Conservation (phyloP, 2,888 invertebrate genomes). For the Anoplius nigerrimus region DNA sequence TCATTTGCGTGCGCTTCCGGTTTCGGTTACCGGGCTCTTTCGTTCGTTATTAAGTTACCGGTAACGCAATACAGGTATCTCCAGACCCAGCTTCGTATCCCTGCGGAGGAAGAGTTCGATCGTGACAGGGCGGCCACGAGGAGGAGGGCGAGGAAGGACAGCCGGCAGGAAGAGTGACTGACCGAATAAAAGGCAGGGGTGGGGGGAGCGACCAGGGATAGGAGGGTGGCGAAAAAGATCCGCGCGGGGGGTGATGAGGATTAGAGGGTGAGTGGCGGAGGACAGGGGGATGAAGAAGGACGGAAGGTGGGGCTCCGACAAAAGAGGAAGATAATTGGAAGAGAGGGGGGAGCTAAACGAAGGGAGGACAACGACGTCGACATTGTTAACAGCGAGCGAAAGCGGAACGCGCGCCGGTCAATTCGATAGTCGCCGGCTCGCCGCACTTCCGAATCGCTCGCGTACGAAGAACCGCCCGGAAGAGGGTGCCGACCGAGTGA, state of each 20-base stretch:
- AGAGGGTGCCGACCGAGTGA: neutral
- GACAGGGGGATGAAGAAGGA: neutral
- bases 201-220: too few relatives aligned
- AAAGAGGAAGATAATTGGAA: constrained; percentile 42
- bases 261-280: neutral
- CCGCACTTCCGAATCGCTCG: constrained; percentile 29
- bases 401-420: constrained; percentile 35
- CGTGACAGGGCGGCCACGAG: neutral
- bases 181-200: neutral
- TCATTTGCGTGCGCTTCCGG: constrained; percentile 57
- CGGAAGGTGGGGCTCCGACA: constrained; percentile 19
- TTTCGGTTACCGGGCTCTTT: constrained; percentile 55
- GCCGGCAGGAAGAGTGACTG: neutral
- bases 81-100: constrained; percentile 6
- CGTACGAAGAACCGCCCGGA: neutral
- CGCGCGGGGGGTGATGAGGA: neutral
- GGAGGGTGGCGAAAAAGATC: neutral
- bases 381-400: constrained; percentile 14
- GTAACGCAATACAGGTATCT: constrained; percentile 55
- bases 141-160: too few relatives aligned
- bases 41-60: constrained; percentile 67
- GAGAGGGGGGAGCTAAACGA: constrained; percentile 24
- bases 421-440: constrained; percentile 49
- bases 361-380: constrained; percentile 27
- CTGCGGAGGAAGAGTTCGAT: constrained; percentile 5